phyloP scores from a whole-genome alignment of 2,113 vertebrate genomes.

The Numida meleagris region DNA sequence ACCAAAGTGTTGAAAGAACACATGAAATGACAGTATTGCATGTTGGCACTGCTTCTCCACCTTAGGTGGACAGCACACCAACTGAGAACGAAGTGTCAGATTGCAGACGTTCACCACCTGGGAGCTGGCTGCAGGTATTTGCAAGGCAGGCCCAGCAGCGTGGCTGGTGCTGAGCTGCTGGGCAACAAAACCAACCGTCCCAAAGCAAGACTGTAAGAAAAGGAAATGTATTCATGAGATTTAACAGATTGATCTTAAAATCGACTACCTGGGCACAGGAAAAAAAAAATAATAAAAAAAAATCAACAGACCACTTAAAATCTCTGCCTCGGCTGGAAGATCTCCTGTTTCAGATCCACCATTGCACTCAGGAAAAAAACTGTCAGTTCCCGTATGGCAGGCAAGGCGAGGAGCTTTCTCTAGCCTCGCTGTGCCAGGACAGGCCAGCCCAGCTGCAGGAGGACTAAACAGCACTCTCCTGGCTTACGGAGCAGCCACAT shows the following conservation, averaged over 20 bases:
- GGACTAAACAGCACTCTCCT: background rate
- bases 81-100: background rate
- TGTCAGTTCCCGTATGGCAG: background rate
- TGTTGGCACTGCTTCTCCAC: constrained; percentile 24
- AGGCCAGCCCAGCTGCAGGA: rapidly evolving
- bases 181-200: background rate
- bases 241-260: background rate
- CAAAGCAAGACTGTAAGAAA: background rate
- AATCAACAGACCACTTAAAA: background rate
- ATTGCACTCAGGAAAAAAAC: background rate
- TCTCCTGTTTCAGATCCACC: background rate
- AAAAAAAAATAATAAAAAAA: background rate
- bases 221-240: background rate
- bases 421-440: background rate
- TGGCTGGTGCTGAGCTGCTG: background rate
- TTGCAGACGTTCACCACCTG: background rate
- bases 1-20: background rate
- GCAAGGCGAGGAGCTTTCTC: background rate
- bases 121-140: background rate
- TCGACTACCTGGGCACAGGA: background rate
- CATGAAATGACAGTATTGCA: constrained; percentile 42
- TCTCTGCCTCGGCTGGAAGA: constrained; percentile 9
- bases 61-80: background rate
- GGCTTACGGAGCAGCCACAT: background rate
- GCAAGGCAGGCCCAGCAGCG: background rate